Base-by-base conservation (phyloP, 2,888 invertebrate species). In the Brenthis ino region DNA sequence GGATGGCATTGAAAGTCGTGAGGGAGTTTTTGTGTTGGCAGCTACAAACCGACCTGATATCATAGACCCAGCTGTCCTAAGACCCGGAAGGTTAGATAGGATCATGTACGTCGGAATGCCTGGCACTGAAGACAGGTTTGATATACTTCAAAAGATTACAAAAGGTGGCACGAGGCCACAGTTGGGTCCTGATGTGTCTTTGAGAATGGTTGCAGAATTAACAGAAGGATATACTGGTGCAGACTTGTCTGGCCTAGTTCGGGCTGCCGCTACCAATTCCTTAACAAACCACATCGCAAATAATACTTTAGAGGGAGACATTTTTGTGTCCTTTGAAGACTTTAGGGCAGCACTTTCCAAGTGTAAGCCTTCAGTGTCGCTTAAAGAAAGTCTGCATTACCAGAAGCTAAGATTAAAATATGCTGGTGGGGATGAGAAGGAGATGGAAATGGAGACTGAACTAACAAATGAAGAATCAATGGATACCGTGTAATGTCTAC, bases 21-120 rank as follows among this genome's bases (percentile, higher is more conserved):
- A 96, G 82, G 97, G 98, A 1, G 99, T 99, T 5, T 99, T 97
- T 85, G 94, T 99, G 24, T 95, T 99, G 91, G 99, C 98, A 0
- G 99, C 99, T 0, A 98, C 98, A 37, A 99, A 99, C 92, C 94
- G 99, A 76, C 98, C 99, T 0, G 99, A 99, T 81, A 98, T 99
- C 28, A 96, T 99, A 67, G 99, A 99, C 89, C 97, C 98, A 3
- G 99, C 99, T 0, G 96, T 99, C 53, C 87, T 99, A 71, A 93
- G 98, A 79, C 95, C 95, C 0, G 99, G 99, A 0, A 95, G 99
- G 75, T 93, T 99, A 71, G 98, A 98, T 82, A 97, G 98, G 83
- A 95, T 97, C 67, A 93, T 99, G 70, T 98, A 97, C 82, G 97
- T 99, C 2, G 98, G 97, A 1, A 93, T 99, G 81, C 99, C 99